Conservation (phyloP, 2,113 vertebrate genomes). For the Myrmecophaga tridactyla region DNA sequence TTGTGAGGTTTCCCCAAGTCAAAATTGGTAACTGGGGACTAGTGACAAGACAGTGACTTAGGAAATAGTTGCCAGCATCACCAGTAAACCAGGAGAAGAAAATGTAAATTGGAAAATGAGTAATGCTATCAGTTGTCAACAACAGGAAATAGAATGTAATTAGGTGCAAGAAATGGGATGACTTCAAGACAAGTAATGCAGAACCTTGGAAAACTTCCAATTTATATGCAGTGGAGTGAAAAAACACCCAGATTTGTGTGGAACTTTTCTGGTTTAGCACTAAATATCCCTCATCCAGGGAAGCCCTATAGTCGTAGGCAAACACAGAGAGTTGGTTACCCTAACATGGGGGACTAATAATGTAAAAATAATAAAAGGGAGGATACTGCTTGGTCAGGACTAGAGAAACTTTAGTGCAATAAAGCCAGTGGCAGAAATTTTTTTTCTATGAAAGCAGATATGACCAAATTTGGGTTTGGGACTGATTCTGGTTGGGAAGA, state of each 20-base stretch:
- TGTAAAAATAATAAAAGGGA: background rate
- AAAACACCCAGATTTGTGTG: background rate
- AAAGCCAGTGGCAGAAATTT: background rate
- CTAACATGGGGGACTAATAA: background rate
- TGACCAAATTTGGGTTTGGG: background rate
- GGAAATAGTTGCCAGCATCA: background rate
- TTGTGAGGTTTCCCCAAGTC: background rate
- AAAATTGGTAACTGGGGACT: background rate
- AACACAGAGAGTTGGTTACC: background rate
- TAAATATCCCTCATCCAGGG: background rate
- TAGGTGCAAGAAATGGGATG: background rate
- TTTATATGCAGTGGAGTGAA: background rate
- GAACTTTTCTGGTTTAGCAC: background rate
- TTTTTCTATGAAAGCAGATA: background rate
- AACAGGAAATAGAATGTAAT: background rate
- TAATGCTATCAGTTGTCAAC: background rate
- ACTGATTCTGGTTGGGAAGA: background rate
- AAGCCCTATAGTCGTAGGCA: background rate
- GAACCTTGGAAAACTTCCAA: background rate
- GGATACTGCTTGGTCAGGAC: fast-evolving
- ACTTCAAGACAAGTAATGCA: background rate
- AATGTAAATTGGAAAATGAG: background rate
- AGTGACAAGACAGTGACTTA: background rate
- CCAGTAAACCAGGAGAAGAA: background rate
- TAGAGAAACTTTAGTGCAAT: background rate